Evolutionary conservation across 1,140 invertebrate genomes (phyloP).

Genomic region (Drosophila parabipectinata): DNA sequence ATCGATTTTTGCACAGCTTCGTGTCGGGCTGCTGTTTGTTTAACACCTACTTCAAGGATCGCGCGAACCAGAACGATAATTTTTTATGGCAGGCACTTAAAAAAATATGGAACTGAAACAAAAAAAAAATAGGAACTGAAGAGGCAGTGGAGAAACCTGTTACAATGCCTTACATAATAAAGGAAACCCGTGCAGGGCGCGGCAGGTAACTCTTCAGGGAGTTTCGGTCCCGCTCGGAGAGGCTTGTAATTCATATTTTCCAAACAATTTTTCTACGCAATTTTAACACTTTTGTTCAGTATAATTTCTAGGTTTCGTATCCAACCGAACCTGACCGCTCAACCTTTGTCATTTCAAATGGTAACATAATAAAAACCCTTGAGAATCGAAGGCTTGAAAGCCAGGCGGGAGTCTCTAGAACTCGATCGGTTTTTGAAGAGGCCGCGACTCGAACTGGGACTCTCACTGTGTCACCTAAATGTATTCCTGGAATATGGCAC

Average conservation of each 20-base stretch:
- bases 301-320: constrained; percentile 46
- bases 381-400: constrained; percentile 30
- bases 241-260: constrained; percentile 63
- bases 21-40: constrained; percentile 52
- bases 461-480: constrained; percentile 45
- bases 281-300: constrained; percentile 63
- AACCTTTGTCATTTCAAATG: constrained; percentile 20
- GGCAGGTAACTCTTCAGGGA: constrained; percentile 58
- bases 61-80: constrained; percentile 35
- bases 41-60: constrained; percentile 49
- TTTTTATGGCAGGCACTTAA: constrained; percentile 46
- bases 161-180: constrained; percentile 43
- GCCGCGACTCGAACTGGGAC: constrained; percentile 35
- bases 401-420: constrained; percentile 40
- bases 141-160: constrained; percentile 27
- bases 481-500: constrained; percentile 44
- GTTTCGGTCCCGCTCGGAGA: constrained; percentile 8
- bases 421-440: constrained; percentile 54
- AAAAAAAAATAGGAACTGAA: neutral
- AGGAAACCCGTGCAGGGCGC: constrained; percentile 41
- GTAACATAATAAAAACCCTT: constrained; percentile 42
- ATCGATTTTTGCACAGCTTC: constrained; percentile 47
- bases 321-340: constrained; percentile 20
- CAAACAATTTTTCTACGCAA: constrained; percentile 65
- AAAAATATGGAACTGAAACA: constrained; percentile 20